These are phyloP conservation scores for Noctua comes DNA, from an alignment of 2,888 invertebrate genomes.

Conservation along the genomic window DNA sequence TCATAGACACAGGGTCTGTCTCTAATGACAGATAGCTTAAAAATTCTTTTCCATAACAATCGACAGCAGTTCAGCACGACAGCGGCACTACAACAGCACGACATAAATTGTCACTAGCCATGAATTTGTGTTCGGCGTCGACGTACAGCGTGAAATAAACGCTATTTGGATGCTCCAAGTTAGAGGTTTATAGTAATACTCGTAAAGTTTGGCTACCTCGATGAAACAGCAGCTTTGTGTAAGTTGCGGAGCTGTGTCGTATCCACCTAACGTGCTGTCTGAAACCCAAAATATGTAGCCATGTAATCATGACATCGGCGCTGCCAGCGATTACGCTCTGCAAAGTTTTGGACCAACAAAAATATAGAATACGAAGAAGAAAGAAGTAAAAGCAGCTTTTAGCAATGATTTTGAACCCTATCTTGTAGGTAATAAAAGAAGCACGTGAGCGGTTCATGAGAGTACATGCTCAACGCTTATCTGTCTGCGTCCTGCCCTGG, in stretches of 20 bases:
- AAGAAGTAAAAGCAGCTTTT: not conserved
- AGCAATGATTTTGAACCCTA: not conserved
- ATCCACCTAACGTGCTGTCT: not conserved
- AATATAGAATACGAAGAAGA: not conserved
- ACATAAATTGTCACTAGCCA: constrained; percentile 28
- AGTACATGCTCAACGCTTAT: not conserved
- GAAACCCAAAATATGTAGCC: not conserved
- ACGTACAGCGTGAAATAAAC: constrained; percentile 32
- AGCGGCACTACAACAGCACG: constrained; percentile 12
- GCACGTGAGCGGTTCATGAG: not conserved
- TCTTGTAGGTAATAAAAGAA: not conserved
- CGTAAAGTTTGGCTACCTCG: not conserved
- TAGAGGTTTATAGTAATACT: not conserved
- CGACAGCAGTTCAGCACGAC: constrained; percentile 11
- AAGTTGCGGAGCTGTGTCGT: not conserved
- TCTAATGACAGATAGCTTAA: not conserved
- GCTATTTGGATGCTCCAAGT: constrained; percentile 17
- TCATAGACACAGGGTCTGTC: not conserved
- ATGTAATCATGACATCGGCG: not conserved
- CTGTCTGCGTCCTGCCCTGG: not conserved
- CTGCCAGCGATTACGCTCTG: not conserved
- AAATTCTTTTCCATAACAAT: constrained; percentile 17
- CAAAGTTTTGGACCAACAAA: not conserved
- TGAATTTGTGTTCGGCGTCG: constrained; percentile 40
- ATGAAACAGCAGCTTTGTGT: not conserved